Conservation (phyloP, 2,797 vertebrate genomes). For the Xenentodon cancila region DNA sequence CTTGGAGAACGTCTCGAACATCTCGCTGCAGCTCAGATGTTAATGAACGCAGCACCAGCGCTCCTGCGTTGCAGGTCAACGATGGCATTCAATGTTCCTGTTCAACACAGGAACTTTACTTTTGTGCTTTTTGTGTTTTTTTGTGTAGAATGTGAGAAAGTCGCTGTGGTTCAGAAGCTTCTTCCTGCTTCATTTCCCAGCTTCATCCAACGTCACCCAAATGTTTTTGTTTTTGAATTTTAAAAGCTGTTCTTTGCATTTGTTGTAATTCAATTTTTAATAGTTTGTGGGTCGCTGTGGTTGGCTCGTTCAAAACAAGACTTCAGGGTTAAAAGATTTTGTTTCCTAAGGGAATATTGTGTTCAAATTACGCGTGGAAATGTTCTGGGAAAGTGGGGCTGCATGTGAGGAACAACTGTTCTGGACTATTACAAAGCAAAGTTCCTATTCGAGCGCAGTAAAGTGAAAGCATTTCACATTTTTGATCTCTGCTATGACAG, state of each 20-base stretch:
- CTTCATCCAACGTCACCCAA: constrained; percentile 5
- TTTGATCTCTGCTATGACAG: neutral
- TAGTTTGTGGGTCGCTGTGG: too few species aligned
- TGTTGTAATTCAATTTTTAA: constrained; percentile 58
- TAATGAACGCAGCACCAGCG: constrained; percentile 24
- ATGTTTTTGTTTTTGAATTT: constrained; percentile 50
- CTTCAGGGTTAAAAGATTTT: constrained; percentile 10
- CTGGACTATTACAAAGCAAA: constrained; percentile 3
- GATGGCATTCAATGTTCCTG: neutral
- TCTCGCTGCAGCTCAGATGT: neutral
- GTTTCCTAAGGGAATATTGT: constrained; percentile 12
- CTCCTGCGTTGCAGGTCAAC: neutral
- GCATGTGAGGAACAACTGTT: constrained; percentile 6
- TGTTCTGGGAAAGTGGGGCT: constrained; percentile 10
- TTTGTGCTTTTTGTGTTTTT: neutral
- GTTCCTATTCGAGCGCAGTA: constrained; percentile 27
- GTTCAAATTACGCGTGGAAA: constrained; percentile 7
- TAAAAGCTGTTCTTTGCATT: constrained; percentile 35
- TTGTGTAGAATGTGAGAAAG: constrained; percentile 1
- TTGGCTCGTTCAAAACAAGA: constrained; percentile 1
- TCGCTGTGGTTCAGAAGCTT: neutral
- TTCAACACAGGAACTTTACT: neutral
- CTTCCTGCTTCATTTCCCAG: constrained; percentile 6
- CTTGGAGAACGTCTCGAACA: too few species aligned
- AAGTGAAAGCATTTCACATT: constrained; percentile 8